Conservation (phyloP, 2,113 vertebrate genomes). For the Trematocara unimaculatum region DNA sequence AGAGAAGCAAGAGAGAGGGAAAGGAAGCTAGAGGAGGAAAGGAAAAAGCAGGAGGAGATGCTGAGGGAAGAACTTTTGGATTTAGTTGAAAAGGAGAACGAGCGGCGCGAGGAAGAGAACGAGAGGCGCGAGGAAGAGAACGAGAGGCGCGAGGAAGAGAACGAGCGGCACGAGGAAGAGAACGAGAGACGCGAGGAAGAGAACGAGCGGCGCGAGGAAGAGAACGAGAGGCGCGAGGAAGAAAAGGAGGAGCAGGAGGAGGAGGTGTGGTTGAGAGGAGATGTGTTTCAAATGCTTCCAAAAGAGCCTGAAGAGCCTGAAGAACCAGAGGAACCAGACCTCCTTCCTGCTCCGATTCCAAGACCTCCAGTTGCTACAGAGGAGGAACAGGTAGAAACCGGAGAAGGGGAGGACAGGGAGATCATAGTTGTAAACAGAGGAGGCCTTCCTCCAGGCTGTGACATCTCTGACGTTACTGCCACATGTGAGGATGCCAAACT, state of each 20-base stretch:
- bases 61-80: conserved; percentile 27
- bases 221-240: not conserved
- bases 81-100: conserved; percentile 18
- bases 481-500: conserved; percentile 81
- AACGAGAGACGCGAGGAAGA: not conserved
- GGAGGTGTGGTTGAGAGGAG: conserved; percentile 72
- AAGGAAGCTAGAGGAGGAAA: conserved; percentile 47
- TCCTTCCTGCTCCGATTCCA: conserved; percentile 24
- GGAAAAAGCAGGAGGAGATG: conserved; percentile 17
- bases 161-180: not conserved
- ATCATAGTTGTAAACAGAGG: not conserved
- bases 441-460: conserved; percentile 79
- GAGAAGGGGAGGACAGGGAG: not conserved
- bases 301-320: conserved; percentile 29
- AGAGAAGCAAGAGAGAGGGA: conserved; percentile 19
- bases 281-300: conserved; percentile 71
- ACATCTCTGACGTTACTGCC: conserved; percentile 77
- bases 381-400: conserved; percentile 6
- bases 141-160: conserved; percentile 18
- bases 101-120: conserved; percentile 1
- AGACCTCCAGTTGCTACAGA: conserved; percentile 6
- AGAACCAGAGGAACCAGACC: conserved; percentile 15
- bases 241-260: conserved; percentile 35
- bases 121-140: accelerated
- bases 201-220: not conserved